A percentile compares a stretch with the other conserved stretches of the same genome.
phyloP scores from a whole-genome alignment of 1,140 invertebrate genomes.

The Papilio dardanus region DNA sequence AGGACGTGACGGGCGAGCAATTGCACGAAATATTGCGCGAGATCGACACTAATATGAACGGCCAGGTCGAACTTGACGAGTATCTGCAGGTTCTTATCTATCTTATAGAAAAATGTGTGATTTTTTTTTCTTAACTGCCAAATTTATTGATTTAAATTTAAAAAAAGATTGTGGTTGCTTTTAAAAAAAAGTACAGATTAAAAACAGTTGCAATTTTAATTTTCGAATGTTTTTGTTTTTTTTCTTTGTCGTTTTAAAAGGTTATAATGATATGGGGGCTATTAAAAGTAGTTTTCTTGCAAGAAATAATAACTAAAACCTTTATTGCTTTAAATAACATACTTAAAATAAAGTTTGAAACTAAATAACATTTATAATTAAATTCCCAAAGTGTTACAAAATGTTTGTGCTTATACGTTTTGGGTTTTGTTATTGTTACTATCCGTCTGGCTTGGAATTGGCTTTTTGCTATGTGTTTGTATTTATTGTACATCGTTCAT shows the following conservation, averaged over 20 bases:
- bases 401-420: not conserved
- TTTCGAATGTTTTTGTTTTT: not conserved
- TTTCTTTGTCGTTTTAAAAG: not conserved
- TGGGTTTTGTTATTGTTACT: not conserved
- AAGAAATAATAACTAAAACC: not conserved
- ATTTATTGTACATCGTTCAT: not conserved
- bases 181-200: not conserved
- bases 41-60: conserved; percentile 99
- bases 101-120: conserved; percentile 9
- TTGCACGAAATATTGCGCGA: conserved; percentile 98
- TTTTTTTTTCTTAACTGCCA: not conserved
- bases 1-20: conserved; percentile 96
- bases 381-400: not conserved
- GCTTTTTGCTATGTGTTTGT: not conserved
- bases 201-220: not conserved
- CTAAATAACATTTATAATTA: not conserved
- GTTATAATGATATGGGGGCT: not conserved
- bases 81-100: conserved; percentile 94
- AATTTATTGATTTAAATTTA: not conserved
- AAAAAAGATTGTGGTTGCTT: not conserved
- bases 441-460: not conserved
- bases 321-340: not conserved
- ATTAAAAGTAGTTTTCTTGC: not conserved
- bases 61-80: conserved; percentile 99
- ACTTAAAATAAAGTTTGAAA: not conserved